Conservation (phyloP, 2,888 invertebrate genomes). For the Pristionchus mayeri region DNA sequence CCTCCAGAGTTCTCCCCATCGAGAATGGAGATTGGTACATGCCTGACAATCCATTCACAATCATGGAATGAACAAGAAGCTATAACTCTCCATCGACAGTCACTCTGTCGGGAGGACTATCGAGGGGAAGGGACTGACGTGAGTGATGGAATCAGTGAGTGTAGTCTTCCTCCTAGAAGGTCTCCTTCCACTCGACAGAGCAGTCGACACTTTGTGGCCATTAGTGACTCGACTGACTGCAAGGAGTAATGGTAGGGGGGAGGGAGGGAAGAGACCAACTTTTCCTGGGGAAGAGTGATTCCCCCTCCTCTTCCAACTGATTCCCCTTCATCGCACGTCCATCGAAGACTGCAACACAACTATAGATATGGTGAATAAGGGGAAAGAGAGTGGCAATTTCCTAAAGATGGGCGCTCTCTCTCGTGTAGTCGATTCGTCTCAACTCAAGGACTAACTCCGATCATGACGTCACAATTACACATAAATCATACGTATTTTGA, state of each 20-base stretch:
- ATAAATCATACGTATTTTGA: not conserved
- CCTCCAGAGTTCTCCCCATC: conserved; percentile 11
- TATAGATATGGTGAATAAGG: not conserved
- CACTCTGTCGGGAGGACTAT: not conserved
- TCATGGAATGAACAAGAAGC: not conserved
- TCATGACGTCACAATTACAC: not conserved
- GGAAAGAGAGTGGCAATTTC: not conserved
- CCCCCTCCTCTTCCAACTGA: not conserved
- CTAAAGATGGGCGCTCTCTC: not conserved
- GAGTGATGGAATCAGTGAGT: not conserved
- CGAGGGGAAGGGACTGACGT: too few relatives aligned
- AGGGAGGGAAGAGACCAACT: not conserved
- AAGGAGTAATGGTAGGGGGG: not conserved
- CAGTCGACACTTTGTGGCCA: not conserved
- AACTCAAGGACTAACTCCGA: not conserved
- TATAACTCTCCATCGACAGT: not conserved
- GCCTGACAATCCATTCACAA: not conserved
- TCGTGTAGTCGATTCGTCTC: not conserved
- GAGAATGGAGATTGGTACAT: not conserved
- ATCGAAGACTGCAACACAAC: not conserved
- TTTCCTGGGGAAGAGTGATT: conserved; percentile 1
- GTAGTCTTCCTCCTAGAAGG: not conserved
- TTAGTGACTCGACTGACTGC: not conserved
- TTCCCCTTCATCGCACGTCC: conserved; percentile 16
- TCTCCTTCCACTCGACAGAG: not conserved